Percentiles rank a stretch among this genome's conserved stretches.
These are phyloP conservation scores for Brachionus rubens DNA, from an alignment of 1,140 invertebrate species.

Conservation along the genomic window DNA sequence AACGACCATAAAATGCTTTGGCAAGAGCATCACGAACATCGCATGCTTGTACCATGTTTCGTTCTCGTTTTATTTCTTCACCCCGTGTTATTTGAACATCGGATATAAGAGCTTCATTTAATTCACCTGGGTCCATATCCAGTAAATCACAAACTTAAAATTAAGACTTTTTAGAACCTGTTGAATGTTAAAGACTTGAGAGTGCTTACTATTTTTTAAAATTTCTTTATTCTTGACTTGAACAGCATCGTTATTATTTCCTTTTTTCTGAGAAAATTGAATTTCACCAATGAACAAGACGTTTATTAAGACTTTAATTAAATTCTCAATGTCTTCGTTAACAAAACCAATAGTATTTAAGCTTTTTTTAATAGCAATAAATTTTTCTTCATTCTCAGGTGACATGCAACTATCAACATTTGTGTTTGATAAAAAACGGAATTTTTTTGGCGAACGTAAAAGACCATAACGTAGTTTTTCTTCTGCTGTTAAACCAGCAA, in stretches of 20 bases:
- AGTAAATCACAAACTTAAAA: slow-evolving; percentile 43
- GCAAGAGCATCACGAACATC: slow-evolving; percentile 97
- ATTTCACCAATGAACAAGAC: slow-evolving; percentile 45
- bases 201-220: slow-evolving; percentile 12
- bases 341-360: slow-evolving; percentile 25
- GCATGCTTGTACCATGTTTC: slow-evolving; percentile 64
- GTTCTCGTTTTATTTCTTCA: slow-evolving; percentile 47
- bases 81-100: slow-evolving; percentile 44
- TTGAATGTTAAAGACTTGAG: background rate
- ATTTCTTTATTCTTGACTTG: slow-evolving; percentile 44
- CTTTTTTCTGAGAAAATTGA: slow-evolving; percentile 42
- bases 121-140: slow-evolving; percentile 47
- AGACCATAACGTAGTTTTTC: slow-evolving; percentile 66
- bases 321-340: slow-evolving; percentile 44
- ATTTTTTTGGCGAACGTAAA: slow-evolving; percentile 27
- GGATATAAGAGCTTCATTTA: slow-evolving; percentile 47
- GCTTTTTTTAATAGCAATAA: slow-evolving; percentile 28
- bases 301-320: slow-evolving; percentile 26
- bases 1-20: slow-evolving; percentile 91
- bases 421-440: slow-evolving; percentile 27
- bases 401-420: slow-evolving; percentile 41
- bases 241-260: slow-evolving; percentile 42
- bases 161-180: background rate
- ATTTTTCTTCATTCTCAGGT: slow-evolving; percentile 24
- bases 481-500: slow-evolving; percentile 82